These are phyloP conservation scores for Orchesella flavescens DNA, from an alignment of 2,888 invertebrate genomes.

Conservation along the genomic window DNA sequence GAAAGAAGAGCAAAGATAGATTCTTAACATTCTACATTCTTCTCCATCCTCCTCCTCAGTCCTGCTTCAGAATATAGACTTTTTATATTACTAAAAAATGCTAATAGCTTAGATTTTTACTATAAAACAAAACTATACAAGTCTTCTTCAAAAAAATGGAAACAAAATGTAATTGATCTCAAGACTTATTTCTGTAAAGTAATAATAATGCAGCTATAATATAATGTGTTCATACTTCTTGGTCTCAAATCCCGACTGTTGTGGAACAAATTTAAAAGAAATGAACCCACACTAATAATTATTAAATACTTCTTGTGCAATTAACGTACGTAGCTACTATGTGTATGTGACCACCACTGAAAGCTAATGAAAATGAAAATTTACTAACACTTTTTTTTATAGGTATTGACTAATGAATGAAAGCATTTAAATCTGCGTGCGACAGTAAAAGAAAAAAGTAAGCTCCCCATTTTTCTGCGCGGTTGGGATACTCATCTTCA, in stretches of 20 bases:
- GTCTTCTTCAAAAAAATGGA: not conserved
- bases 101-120: too few species aligned
- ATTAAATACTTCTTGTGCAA: too few species aligned
- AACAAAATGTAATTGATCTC: conserved; percentile 53
- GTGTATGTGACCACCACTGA: too few species aligned
- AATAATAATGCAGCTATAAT: conserved; percentile 47
- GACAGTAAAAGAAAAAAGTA: not conserved
- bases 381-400: too few species aligned
- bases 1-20: not conserved
- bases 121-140: not conserved
- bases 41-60: conserved; percentile 17
- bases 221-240: conserved; percentile 59
- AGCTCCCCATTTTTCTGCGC: not conserved
- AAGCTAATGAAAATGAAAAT: too few species aligned
- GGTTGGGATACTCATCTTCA: too few species aligned
- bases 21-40: not conserved
- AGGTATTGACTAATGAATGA: not conserved
- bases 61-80: conserved; percentile 16
- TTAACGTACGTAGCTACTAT: too few species aligned
- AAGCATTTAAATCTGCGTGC: not conserved
- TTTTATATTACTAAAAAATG: too few species aligned
- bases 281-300: too few species aligned
- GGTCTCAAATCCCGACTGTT: conserved; percentile 59
- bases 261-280: conserved; percentile 51
- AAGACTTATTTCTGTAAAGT: conserved; percentile 46